Evolutionary conservation across 1,140 invertebrate species (phyloP).

Genomic region (Neoseiulus cucumeris): DNA sequence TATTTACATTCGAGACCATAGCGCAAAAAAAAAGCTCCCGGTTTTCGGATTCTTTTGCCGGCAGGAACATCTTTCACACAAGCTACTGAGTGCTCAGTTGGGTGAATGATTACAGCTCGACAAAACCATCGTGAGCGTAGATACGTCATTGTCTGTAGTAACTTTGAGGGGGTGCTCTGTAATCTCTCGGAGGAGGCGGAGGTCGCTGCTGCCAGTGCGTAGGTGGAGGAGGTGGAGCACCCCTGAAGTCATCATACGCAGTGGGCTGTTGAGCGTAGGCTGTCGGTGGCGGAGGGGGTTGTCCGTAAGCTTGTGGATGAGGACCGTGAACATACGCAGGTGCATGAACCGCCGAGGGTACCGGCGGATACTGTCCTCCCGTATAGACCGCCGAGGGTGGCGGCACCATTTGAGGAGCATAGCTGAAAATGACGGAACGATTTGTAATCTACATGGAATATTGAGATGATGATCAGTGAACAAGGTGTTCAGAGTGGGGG

Average conservation of each 20-base stretch:
- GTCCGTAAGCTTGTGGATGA: no score
- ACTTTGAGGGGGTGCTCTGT: neutral
- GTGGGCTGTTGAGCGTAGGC: constrained; percentile 15
- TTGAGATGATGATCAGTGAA: no score
- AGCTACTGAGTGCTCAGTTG: neutral
- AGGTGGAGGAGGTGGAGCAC: neutral
- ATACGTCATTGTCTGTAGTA: neutral
- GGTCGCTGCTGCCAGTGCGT: neutral
- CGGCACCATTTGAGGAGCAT: constrained; percentile 1
- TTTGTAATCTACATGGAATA: no score
- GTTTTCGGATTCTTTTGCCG: no score
- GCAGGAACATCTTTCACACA: no score
- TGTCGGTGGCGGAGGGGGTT: neutral
- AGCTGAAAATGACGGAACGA: neutral
- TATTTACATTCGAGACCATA: no score
- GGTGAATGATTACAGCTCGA: neutral
- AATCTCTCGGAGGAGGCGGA: neutral
- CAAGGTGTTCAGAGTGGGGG: no score
- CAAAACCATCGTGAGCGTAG: neutral
- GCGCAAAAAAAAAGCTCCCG: no score
- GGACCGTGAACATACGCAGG: no score
- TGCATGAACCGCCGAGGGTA: no score
- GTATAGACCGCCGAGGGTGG: neutral
- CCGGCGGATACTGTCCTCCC: neutral
- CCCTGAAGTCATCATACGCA: constrained; percentile 7